phyloP scores from a whole-genome alignment of 2,113 vertebrate species.

The Alces alces region DNA sequence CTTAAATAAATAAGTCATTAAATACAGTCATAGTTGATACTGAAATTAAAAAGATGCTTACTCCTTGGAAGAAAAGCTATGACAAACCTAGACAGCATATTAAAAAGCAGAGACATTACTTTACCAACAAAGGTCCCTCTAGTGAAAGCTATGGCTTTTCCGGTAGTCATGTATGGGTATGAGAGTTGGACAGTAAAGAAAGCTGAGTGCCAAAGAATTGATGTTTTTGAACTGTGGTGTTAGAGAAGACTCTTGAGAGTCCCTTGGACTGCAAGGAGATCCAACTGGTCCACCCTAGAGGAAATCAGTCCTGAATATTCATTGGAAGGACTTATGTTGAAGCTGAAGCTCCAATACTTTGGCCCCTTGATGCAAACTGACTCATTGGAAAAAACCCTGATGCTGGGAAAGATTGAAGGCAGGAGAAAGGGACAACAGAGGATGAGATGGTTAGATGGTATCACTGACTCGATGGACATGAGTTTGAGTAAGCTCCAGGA shows the following conservation, averaged over 20 bases:
- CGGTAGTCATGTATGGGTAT: background rate
- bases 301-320: too few relatives aligned
- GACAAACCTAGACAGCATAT: background rate
- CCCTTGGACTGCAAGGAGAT: background rate
- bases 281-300: too few relatives aligned
- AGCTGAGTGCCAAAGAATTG: background rate
- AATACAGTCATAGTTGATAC: background rate
- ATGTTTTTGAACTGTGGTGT: background rate
- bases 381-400: too few relatives aligned
- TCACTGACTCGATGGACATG: too few relatives aligned
- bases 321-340: too few relatives aligned
- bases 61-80: background rate
- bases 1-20: background rate
- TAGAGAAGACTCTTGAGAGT: background rate
- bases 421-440: too few relatives aligned
- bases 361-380: too few relatives aligned
- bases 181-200: background rate
- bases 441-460: background rate
- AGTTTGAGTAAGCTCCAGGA: too few relatives aligned
- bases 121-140: background rate
- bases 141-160: background rate
- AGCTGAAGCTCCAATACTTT: too few relatives aligned
- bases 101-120: background rate
- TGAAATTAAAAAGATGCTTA: background rate
- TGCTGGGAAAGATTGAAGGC: too few relatives aligned